Conservation (phyloP, 1,140 invertebrate species). For the Pseudomyrmex pallidus region DNA sequence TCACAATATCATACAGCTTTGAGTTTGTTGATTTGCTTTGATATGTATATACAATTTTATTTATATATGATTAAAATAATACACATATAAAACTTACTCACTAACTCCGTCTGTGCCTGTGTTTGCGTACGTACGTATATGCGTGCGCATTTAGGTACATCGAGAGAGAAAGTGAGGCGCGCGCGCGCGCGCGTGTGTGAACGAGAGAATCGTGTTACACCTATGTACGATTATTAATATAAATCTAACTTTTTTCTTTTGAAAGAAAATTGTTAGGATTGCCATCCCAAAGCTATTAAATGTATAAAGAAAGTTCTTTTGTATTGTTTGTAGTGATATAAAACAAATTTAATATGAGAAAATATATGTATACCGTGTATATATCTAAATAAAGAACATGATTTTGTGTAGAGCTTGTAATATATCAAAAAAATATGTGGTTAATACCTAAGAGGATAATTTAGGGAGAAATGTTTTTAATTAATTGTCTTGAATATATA, state of each 20-base stretch:
- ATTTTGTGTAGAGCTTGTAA: constrained; percentile 68
- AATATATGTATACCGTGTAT: constrained; percentile 60
- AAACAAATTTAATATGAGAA: constrained; percentile 59
- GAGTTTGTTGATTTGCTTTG: too few species aligned
- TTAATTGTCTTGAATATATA: constrained; percentile 36
- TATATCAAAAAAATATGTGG: constrained; percentile 47
- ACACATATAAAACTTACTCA: not conserved
- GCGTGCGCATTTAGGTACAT: too few species aligned
- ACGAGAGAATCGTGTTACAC: constrained; percentile 13
- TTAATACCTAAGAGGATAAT: constrained; percentile 35
- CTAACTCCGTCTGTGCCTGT: too few species aligned
- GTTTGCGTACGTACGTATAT: too few species aligned
- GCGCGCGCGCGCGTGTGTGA: not conserved
- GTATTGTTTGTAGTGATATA: constrained; percentile 65
- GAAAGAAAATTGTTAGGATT: constrained; percentile 27
- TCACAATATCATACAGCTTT: too few species aligned
- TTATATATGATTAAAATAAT: not conserved
- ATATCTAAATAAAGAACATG: constrained; percentile 47
- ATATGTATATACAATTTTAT: too few species aligned
- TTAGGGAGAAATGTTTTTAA: constrained; percentile 4
- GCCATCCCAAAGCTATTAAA: constrained; percentile 55
- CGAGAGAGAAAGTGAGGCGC: not conserved
- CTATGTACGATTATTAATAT: constrained; percentile 15
- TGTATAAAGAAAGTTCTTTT: constrained; percentile 66
- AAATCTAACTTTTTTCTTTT: constrained; percentile 39